Percentiles rank a stretch among this genome's conserved stretches.
These are phyloP conservation scores for Myotis myotis DNA, from an alignment of 2,797 vertebrate genomes.

Conservation along the genomic window DNA sequence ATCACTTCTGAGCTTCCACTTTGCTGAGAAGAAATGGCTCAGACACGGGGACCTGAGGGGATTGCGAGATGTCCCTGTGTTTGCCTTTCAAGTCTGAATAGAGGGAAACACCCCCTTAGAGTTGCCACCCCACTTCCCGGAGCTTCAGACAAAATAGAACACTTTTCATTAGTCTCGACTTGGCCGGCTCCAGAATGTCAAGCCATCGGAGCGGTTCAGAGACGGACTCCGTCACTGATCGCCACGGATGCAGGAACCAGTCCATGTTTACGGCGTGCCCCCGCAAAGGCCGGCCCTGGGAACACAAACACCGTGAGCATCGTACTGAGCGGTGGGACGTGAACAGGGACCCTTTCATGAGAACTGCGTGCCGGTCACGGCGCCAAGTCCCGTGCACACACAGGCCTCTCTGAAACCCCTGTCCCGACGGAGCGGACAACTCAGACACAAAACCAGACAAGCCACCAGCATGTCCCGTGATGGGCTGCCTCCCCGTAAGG, in stretches of 20 bases:
- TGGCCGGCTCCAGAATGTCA: background rate
- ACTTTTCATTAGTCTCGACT: slow-evolving; percentile 19
- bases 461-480: accelerated
- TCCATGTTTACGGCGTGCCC: background rate
- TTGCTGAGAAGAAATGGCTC: background rate
- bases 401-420: background rate
- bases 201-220: background rate
- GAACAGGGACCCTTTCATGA: background rate
- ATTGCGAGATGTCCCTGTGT: background rate
- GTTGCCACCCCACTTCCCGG: slow-evolving; percentile 3
- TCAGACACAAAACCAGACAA: background rate
- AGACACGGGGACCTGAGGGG: background rate
- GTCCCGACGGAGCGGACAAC: background rate
- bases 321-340: background rate
- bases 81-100: background rate
- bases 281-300: background rate
- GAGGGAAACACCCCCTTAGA: background rate
- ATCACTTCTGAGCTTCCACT: background rate
- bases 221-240: background rate
- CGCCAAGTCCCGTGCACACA: background rate
- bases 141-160: slow-evolving; percentile 49
- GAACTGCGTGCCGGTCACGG: accelerated
- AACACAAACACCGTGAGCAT: background rate
- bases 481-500: background rate
- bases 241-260: background rate